Evolutionary conservation across 2,797 vertebrate species (phyloP).

Genomic region (Gymnopithys bicolor): DNA sequence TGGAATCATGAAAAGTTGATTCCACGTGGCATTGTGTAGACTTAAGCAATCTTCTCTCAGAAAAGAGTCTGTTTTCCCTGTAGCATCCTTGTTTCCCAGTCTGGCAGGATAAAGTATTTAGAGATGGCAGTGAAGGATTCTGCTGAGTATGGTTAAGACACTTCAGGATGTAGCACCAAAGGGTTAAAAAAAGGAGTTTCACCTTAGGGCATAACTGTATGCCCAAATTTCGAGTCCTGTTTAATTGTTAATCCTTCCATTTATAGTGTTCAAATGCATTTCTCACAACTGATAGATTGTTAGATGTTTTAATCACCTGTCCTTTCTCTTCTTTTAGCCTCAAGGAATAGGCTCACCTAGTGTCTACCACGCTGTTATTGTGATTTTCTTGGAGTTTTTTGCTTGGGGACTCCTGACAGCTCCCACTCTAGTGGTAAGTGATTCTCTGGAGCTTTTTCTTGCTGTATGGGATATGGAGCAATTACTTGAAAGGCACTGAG

Average conservation of each 20-base stretch:
- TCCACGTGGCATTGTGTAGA: background rate
- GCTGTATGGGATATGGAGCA: fast-evolving
- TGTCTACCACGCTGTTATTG: slow-evolving; percentile 94
- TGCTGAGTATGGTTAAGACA: background rate
- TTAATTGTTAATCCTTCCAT: background rate
- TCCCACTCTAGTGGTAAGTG: slow-evolving; percentile 91
- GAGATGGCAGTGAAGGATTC: background rate
- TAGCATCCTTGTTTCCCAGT: background rate
- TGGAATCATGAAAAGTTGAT: background rate
- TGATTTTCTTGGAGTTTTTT: slow-evolving; percentile 98
- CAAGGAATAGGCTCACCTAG: slow-evolving; percentile 87
- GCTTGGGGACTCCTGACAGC: slow-evolving; percentile 95
- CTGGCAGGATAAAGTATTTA: background rate
- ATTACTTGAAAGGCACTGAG: background rate
- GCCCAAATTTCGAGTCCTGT: background rate
- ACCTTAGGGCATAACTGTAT: background rate
- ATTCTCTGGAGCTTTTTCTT: background rate
- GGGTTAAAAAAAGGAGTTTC: background rate
- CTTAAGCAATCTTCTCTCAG: background rate
- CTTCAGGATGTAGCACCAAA: background rate
- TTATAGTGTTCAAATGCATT: background rate
- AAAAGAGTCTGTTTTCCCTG: background rate
- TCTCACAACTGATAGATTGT: background rate
- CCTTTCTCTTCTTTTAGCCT: slow-evolving; percentile 75
- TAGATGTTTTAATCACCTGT: background rate